Base-by-base conservation (phyloP, 2,888 invertebrate species). In the Pammene fasciana region DNA sequence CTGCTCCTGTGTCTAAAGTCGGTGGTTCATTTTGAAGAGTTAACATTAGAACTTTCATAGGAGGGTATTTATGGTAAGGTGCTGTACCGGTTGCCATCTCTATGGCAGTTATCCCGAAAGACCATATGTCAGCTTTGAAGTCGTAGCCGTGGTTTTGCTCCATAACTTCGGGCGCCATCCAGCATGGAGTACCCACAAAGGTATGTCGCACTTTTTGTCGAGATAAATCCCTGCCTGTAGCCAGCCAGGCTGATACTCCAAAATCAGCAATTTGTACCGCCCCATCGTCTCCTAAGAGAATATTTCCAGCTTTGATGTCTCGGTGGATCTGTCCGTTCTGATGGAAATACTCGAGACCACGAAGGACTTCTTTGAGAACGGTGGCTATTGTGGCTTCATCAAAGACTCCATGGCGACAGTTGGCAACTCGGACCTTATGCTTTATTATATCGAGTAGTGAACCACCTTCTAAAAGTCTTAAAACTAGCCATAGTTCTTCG, bases 81-180 rank as follows among this genome's bases (percentile, higher is more conserved):
- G 99, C 99, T 1, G 99, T 99, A 64, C 98, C 98, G 18, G 99
- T 98, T 5, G 99, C 99, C 96, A 99, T 97, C 92, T 99, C 99
- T 76, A 99, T 99, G 7, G 99, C 99, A 1, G 99, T 99, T 75
- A 99, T 99, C 48, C 99, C 99, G 86, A 99, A 96, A 5, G 94
- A 94, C 94, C 94, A 94, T 72, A 94, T 94, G 81, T 94, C 94
- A 3, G 99, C 99, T 90, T 99, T 99, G 92, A 99, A 99, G 89
- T 99, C 99, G 86, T 99, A 99, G 7, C 99, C 99, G 86, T 98
- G 98, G 89, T 98, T 98, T 94, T 97, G 98, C 88, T 99, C 98
- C 99, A 99, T 99, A 74, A 99, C 99, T 93, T 99, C 99, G 8
- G 99, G 99, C 13, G 99, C 99, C 99, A 99, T 99, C 99, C 99